Percentiles rank a stretch among this genome's conserved stretches.
phyloP scores from a whole-genome alignment of 2,888 invertebrate species.

The Fragum sueziense region DNA sequence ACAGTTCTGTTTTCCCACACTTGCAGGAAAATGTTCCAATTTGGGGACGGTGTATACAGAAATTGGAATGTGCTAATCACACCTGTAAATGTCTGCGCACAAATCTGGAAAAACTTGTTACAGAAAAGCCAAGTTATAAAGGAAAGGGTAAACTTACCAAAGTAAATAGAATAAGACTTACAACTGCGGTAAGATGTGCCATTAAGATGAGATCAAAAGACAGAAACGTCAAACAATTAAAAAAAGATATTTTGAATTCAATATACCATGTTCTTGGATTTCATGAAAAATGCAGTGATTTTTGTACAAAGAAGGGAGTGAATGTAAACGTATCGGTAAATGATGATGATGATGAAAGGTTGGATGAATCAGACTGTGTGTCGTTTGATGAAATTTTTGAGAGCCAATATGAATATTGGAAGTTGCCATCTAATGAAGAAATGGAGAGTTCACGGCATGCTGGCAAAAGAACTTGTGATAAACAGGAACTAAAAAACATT shows the following conservation, averaged over 20 bases:
- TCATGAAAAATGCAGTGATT: slow-evolving; percentile 42
- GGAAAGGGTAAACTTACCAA: slow-evolving; percentile 34
- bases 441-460: not conserved
- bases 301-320: slow-evolving; percentile 27
- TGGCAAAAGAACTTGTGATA: not conserved
- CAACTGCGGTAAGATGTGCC: slow-evolving; percentile 50
- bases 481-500: slow-evolving; percentile 7
- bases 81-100: slow-evolving; percentile 36
- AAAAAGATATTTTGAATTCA: slow-evolving; percentile 48
- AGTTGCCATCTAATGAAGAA: slow-evolving; percentile 17
- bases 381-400: slow-evolving; percentile 13
- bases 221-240: slow-evolving; percentile 17
- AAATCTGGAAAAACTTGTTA: slow-evolving; percentile 31
- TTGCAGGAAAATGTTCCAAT: slow-evolving; percentile 34
- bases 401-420: slow-evolving; percentile 24
- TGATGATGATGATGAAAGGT: not conserved
- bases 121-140: slow-evolving; percentile 37
- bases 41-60: slow-evolving; percentile 29
- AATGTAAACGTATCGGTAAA: not conserved
- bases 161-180: slow-evolving; percentile 14
- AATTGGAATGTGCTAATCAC: slow-evolving; percentile 46
- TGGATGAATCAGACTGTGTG: not conserved
- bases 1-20: slow-evolving; percentile 31
- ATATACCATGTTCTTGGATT: slow-evolving; percentile 49
- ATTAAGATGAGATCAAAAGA: slow-evolving; percentile 39